These are phyloP conservation scores for Smutsia temminckii DNA, from an alignment of 2,797 vertebrate species.

Conservation along the genomic window DNA sequence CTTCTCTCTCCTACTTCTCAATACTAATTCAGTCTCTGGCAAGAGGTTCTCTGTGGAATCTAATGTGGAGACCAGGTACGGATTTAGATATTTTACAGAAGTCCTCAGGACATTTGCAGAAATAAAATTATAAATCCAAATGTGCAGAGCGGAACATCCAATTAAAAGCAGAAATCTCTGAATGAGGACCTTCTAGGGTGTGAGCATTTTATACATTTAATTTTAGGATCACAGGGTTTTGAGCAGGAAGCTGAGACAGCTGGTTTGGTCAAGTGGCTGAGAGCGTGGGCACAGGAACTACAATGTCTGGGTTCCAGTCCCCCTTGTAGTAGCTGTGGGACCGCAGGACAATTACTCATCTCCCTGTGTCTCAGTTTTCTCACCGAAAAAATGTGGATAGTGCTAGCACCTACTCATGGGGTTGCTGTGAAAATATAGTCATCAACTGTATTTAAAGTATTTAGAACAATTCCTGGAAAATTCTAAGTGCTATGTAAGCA, in stretches of 20 bases:
- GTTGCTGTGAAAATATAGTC: background rate
- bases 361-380: background rate
- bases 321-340: background rate
- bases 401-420: background rate
- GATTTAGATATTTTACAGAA: background rate
- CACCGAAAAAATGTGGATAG: background rate
- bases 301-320: background rate
- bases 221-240: background rate
- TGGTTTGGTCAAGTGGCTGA: background rate
- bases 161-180: background rate
- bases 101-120: background rate
- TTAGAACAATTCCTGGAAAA: conserved; percentile 19
- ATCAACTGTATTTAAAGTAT: background rate
- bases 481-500: background rate
- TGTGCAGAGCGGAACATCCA: background rate
- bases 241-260: background rate
- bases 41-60: background rate
- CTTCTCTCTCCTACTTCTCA: background rate
- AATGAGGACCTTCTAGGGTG: background rate
- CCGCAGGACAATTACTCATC: background rate
- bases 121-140: conserved; percentile 45
- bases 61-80: background rate
- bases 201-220: background rate
- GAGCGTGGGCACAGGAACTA: background rate
- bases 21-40: background rate